These are phyloP conservation scores for Umimayanthus kanabou DNA, from an alignment of 92 coral and sea anemone genomes.

Conservation along the genomic window DNA sequence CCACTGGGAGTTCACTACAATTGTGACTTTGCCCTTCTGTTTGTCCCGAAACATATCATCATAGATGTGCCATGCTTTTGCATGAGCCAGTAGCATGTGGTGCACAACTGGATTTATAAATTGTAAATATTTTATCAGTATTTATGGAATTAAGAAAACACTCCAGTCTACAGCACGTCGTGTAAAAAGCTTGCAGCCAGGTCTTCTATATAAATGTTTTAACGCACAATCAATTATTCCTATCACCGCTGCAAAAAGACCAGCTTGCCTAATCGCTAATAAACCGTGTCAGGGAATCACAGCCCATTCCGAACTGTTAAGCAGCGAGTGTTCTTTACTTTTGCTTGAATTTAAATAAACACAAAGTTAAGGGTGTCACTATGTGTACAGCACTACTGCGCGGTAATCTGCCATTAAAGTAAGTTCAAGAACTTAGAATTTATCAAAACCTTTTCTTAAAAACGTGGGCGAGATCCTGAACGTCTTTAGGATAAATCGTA, in stretches of 20 bases:
- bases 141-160: neutral
- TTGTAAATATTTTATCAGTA: neutral
- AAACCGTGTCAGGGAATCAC: neutral
- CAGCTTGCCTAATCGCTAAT: neutral
- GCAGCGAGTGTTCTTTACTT: no score
- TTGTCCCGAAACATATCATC: conserved; percentile 73
- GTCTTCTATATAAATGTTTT: no score
- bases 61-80: conserved; percentile 90
- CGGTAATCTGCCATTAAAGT: no score
- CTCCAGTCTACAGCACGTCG: no score
- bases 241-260: no score
- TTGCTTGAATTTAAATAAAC: no score
- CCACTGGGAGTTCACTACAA: conserved; percentile 83
- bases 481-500: neutral
- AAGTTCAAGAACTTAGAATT: no score
- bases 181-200: no score
- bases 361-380: neutral
- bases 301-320: neutral
- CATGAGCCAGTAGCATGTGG: conserved; percentile 85
- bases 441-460: neutral
- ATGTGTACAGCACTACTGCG: neutral
- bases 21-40: conserved; percentile 77
- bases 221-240: no score
- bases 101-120: conserved; percentile 63
- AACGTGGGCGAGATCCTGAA: neutral